phyloP scores from a whole-genome alignment of 1,140 invertebrate genomes.

The Yoshiicerus persimilis region DNA sequence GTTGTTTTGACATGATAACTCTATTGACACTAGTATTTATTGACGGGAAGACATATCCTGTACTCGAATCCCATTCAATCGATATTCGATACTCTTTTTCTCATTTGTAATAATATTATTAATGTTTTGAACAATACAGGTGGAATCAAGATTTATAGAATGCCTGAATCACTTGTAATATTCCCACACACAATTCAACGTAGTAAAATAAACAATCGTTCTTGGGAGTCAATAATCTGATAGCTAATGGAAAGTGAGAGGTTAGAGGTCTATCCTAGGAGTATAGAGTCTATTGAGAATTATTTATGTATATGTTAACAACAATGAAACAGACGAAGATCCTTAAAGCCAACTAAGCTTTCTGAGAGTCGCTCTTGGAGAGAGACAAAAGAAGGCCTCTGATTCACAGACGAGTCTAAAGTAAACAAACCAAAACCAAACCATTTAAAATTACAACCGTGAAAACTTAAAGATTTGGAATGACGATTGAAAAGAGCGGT shows the following conservation, averaged over 20 bases:
- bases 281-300: slow-evolving; percentile 11
- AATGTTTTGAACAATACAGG: slow-evolving; percentile 17
- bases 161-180: slow-evolving; percentile 22
- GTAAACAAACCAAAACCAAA: slow-evolving; percentile 13
- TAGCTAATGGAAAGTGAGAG: slow-evolving; percentile 12
- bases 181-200: slow-evolving; percentile 20
- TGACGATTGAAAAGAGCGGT: slow-evolving; percentile 15
- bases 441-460: not conserved
- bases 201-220: slow-evolving; percentile 23
- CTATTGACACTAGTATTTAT: slow-evolving; percentile 18
- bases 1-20: not conserved
- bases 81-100: slow-evolving; percentile 20
- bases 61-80: slow-evolving; percentile 15
- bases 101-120: slow-evolving; percentile 8
- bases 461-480: slow-evolving; percentile 18
- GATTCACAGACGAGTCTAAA: slow-evolving; percentile 30
- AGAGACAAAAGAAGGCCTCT: slow-evolving; percentile 35
- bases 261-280: not conserved
- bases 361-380: slow-evolving; percentile 17
- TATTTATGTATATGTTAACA: slow-evolving; percentile 1
- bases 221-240: slow-evolving; percentile 19
- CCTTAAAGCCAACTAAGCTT: slow-evolving; percentile 22
- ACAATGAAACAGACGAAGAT: slow-evolving; percentile 22
- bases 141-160: slow-evolving; percentile 17
- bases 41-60: slow-evolving; percentile 21